Base-by-base conservation (phyloP, 2,888 invertebrate species). In the Antitype chi region DNA sequence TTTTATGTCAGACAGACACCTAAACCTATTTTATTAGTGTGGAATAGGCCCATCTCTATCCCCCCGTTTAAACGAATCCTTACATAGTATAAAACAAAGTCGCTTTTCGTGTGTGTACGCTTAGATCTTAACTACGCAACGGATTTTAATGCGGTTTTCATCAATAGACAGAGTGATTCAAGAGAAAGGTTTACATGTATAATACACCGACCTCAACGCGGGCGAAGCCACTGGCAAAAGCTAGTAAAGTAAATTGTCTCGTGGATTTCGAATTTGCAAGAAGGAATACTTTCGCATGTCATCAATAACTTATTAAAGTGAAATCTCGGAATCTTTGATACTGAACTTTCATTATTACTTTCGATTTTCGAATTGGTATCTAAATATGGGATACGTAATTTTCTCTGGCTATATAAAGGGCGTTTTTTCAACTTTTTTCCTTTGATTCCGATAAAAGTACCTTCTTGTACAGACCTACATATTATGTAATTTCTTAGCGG, bases 1-100 rank as follows among this genome's bases (percentile, higher is more conserved):
- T 70, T 70, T 70, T 47, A 70, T 53, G 62, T 53, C 32, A 55
- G 32, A 28, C 23, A 28, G 62, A 76, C 25, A 55, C 62, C 28
- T 60, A 55, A 70, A 11, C 20, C 47, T 62, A 38, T 76, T 76
- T 69, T 68, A 60, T 53, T 69, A 68, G 76, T 15, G 17, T n/a
- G 23, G 15, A 67, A 43, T 67, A n/a, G 23, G n/a, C 38, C 32
- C 32, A 32, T 32, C 32, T 4, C 32, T 32, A 6, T 25, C 20
- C 8, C 8, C 38, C n/a, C 7, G 32, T 32, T 32, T 32, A 32
- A 32, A 32, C 4, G 32, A 32, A 32, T 32, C 32, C 32, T 32
- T 32, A 32, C 32, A 32, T 32, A 32, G 32, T 32, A 32, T 32
- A 32, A 32, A 32, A 32, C 32, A 32, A 32, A 32, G 32, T 32